Percentiles rank a stretch among this genome's conserved stretches.
These are phyloP conservation scores for Dasypolia templi DNA, from an alignment of 2,888 invertebrate genomes.

Conservation along the genomic window DNA sequence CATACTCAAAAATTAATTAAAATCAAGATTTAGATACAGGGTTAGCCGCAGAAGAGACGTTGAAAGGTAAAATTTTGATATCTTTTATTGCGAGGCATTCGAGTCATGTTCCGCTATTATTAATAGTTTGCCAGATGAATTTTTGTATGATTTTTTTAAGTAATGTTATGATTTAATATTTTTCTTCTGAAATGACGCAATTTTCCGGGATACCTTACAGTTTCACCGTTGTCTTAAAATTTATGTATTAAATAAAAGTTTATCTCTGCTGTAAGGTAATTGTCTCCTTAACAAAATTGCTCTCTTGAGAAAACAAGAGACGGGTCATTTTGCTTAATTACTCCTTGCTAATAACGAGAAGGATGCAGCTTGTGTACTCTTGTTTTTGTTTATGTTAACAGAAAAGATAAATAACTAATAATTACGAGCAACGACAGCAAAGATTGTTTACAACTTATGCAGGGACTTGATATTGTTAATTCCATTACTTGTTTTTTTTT, in stretches of 20 bases:
- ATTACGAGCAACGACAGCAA: neutral
- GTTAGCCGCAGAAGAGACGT: too few species aligned
- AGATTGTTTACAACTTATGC: neutral
- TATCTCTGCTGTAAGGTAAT: neutral
- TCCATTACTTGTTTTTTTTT: neutral
- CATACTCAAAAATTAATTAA: neutral
- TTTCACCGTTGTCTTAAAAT: neutral
- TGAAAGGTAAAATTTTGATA: too few species aligned
- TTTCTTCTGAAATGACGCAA: neutral
- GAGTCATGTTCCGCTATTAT: too few species aligned
- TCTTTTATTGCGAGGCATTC: too few species aligned
- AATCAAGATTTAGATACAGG: too few species aligned
- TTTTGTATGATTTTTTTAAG: too few species aligned
- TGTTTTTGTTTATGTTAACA: neutral
- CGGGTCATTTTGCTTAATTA: slow-evolving; percentile 10
- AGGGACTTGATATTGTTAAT: neutral
- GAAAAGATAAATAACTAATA: neutral
- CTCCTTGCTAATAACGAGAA: neutral
- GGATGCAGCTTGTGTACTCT: neutral
- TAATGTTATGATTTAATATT: too few species aligned
- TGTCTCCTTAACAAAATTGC: neutral
- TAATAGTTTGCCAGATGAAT: too few species aligned
- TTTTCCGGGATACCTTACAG: neutral
- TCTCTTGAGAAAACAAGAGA: neutral
- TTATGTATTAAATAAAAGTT: neutral